A percentile compares a stretch with the other conserved stretches of the same genome.
Conservation (phyloP, 2,888 invertebrate species). For the Meiosimyza platycephala region DNA sequence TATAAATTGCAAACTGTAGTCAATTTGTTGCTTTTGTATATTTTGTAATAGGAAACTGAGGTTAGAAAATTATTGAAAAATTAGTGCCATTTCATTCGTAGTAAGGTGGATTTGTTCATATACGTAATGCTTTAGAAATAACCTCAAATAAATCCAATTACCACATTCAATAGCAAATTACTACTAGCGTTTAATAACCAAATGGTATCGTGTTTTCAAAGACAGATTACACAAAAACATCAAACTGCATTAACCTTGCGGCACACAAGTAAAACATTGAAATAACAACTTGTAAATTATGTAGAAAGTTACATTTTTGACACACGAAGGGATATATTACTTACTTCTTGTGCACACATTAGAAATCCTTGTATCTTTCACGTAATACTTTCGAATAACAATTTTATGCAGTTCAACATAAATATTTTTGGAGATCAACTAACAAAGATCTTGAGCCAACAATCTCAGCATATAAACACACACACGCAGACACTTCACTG, state of each 20-base stretch:
- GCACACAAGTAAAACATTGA: no score
- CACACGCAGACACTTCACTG: background rate
- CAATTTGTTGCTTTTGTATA: conserved; percentile 4
- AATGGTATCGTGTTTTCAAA: background rate
- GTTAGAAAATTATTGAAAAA: no score
- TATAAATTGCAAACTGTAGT: background rate
- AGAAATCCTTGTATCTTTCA: background rate
- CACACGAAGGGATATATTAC: no score
- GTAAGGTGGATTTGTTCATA: background rate
- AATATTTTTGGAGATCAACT: conserved; percentile 33
- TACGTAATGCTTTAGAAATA: background rate
- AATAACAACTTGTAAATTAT: no score
- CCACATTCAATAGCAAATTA: no score
- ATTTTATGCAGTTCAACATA: conserved; percentile 16
- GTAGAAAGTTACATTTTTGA: no score
- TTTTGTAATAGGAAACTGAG: background rate
- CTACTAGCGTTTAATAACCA: no score
- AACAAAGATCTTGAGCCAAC: conserved; percentile 28
- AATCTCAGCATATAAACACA: conserved; percentile 24
- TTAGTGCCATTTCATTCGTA: no score
- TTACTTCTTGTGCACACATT: background rate
- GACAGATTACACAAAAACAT: background rate
- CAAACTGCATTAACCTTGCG: background rate
- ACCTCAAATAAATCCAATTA: background rate
- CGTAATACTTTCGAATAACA: conserved; percentile 17